Percentiles rank a stretch among this genome's conserved stretches.
Evolutionary conservation across 1,140 invertebrate species (phyloP).

Genomic region (Gonioctena quinquepunctata): DNA sequence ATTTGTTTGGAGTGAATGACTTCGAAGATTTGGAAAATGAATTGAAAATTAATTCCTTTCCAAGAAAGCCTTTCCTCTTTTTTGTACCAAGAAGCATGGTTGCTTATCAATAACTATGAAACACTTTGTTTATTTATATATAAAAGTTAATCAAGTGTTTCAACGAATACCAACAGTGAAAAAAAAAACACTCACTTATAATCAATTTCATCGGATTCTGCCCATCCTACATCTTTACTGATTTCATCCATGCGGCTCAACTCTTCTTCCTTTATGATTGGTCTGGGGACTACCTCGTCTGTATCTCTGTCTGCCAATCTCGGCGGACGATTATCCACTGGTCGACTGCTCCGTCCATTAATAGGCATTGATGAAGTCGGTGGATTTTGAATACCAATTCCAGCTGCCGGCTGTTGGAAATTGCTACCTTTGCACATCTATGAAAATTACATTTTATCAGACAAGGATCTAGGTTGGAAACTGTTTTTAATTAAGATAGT

Average conservation of each 20-base stretch:
- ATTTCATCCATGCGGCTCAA: constrained; percentile 90
- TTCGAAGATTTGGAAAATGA: too few relatives aligned
- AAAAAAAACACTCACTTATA: constrained; percentile 74
- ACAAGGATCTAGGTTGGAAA: too few relatives aligned
- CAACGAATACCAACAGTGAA: too few relatives aligned
- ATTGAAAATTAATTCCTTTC: too few relatives aligned
- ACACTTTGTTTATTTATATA: too few relatives aligned
- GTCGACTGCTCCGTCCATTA: constrained; percentile 25
- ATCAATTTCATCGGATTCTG: constrained; percentile 89
- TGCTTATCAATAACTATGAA: too few relatives aligned
- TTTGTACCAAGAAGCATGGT: too few relatives aligned
- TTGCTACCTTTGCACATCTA: constrained; percentile 47
- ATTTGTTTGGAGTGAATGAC: too few relatives aligned
- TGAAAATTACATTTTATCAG: background rate
- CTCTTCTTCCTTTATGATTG: constrained; percentile 91
- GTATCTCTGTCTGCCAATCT: constrained; percentile 47
- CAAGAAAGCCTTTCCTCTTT: too few relatives aligned
- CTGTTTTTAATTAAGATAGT: too few relatives aligned
- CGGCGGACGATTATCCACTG: constrained; percentile 42
- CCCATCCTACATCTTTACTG: constrained; percentile 87
- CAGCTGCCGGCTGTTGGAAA: constrained; percentile 21
- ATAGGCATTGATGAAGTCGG: constrained; percentile 32
- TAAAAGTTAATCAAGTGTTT: too few relatives aligned
- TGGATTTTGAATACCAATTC: constrained; percentile 44
- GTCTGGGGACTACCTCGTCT: constrained; percentile 65